Base-by-base conservation (phyloP, 2,797 vertebrate genomes). In the Lateolabrax maculatus region DNA sequence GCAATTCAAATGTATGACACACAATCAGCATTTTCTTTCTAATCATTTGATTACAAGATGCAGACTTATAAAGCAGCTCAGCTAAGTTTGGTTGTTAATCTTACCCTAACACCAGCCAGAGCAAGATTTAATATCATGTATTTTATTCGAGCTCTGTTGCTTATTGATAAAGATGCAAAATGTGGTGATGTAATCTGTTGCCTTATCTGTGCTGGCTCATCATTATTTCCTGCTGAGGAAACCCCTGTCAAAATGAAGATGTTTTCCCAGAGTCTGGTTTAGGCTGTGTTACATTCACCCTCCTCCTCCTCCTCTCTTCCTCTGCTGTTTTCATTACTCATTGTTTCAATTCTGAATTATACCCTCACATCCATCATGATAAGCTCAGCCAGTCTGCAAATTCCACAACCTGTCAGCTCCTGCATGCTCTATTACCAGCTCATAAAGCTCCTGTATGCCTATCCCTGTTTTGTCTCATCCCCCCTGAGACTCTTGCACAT, bases 11-110 rank as follows among this genome's bases (percentile, higher is more conserved):
- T 80, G 4, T 8, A 16, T 49, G 31, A 34, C n/a, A 21, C 25
- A 53, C n/a, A 43, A 23, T 37, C 1, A 15, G 7, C 16, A 16
- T 48, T 72, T 48, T 37, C 15, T n/a, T 43, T 68, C n/a, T 21
- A 21, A 31, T 43, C 13, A 43, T 41, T 23, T 29, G 16, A 23
- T 31, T 10, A 31, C 1, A 66, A 9, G n/a, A 61, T 21, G 31
- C 6, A 80, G 56, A 44, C 57, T 67, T 62, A 34, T 44, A 12
- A 25, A 73, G 68, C 56, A 56, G 46, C 34, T 72, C 5, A 0
- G 9, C 48, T 68, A 90, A 89, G 81, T 88, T 89, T 75, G 34
- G 3, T 5, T 61, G 18, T 52, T 12, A 53, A 31, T 65, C 29
- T 5, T 5, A 16, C 11, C 2, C 8, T 3, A 41, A 44, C 48